A percentile compares a stretch with the other conserved stretches of the same genome.
Conservation (phyloP, 2,113 vertebrate genomes). For the Oryzias curvinotus region DNA sequence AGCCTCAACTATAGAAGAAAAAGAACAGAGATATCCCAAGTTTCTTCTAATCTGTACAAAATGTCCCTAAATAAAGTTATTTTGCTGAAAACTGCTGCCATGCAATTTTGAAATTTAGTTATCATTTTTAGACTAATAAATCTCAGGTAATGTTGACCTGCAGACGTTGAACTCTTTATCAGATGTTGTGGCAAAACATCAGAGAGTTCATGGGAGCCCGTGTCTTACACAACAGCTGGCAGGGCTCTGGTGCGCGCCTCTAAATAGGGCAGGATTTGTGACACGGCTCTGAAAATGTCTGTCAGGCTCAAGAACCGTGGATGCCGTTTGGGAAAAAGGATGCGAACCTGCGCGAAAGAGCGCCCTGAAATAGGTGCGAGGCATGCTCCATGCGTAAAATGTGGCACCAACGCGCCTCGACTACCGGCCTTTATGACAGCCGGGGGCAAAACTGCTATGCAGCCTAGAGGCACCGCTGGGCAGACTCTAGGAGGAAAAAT, state of each 20-base stretch:
- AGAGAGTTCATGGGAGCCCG: slow-evolving; percentile 20
- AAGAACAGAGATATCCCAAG: slow-evolving; percentile 10
- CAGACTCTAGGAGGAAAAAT: slow-evolving; percentile 43
- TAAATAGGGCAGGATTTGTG: slow-evolving; percentile 36
- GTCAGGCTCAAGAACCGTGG: neutral
- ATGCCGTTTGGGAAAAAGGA: slow-evolving; percentile 1
- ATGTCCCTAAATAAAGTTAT: neutral
- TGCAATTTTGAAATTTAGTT: neutral
- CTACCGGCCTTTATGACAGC: slow-evolving; percentile 28
- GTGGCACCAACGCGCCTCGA: slow-evolving; percentile 2
- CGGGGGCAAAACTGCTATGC: slow-evolving; percentile 25
- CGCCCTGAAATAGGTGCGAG: slow-evolving; percentile 6
- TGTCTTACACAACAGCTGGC: slow-evolving; percentile 66
- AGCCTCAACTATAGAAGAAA: slow-evolving; percentile 34
- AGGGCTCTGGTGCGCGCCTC: slow-evolving; percentile 29
- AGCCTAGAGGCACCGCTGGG: slow-evolving; percentile 34
- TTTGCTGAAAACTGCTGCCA: neutral
- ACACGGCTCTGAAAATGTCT: slow-evolving; percentile 31
- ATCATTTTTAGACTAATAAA: slow-evolving; percentile 26
- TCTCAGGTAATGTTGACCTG: slow-evolving; percentile 4
- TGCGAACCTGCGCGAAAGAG: slow-evolving; percentile 11
- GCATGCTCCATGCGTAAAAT: slow-evolving; percentile 26
- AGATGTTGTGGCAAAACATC: slow-evolving; percentile 52
- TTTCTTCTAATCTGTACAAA: neutral
- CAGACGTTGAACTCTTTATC: slow-evolving; percentile 61